phyloP scores from a whole-genome alignment of 2,888 invertebrate genomes.

The Papilio protenor region DNA sequence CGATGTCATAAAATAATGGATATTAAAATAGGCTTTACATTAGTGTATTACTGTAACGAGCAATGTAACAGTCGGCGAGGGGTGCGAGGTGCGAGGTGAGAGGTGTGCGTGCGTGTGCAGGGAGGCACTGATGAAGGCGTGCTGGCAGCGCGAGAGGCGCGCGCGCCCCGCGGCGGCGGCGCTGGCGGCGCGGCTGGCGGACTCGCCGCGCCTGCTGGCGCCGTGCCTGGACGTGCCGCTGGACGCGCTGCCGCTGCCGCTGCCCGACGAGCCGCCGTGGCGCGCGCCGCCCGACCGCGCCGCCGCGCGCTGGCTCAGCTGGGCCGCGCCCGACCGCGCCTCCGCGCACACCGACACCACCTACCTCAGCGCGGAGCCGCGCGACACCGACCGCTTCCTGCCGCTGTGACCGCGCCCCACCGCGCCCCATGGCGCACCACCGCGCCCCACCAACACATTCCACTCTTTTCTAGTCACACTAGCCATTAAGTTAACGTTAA shows the following conservation, averaged over 20 bases:
- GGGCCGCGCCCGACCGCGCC: constrained; percentile 66
- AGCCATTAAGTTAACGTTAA: neutral
- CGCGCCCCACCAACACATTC: neutral
- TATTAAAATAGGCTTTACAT: too few relatives aligned
- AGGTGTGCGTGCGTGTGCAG: constrained; percentile 71
- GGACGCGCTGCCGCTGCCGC: constrained; percentile 48
- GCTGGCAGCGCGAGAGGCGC: constrained; percentile 89
- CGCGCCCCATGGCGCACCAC: too few relatives aligned
- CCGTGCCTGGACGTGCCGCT: too few relatives aligned
- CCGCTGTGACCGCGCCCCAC: neutral
- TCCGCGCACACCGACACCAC: constrained; percentile 69
- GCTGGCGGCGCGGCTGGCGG: constrained; percentile 92
- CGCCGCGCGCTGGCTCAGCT: constrained; percentile 63
- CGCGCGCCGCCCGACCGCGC: constrained; percentile 58
- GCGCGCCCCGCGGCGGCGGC: constrained; percentile 90
- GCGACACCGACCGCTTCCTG: constrained; percentile 60
- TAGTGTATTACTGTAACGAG: neutral
- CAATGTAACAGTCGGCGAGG: neutral
- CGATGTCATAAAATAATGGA: too few relatives aligned
- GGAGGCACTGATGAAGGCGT: constrained; percentile 89
- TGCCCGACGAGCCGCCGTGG: constrained; percentile 33
- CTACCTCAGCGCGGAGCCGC: constrained; percentile 68
- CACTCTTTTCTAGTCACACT: too few relatives aligned
- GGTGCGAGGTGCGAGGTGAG: constrained; percentile 7
- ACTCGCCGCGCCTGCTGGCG: constrained; percentile 65